Conservation (phyloP, 2,113 vertebrate genomes). For the Corvus cornix region DNA sequence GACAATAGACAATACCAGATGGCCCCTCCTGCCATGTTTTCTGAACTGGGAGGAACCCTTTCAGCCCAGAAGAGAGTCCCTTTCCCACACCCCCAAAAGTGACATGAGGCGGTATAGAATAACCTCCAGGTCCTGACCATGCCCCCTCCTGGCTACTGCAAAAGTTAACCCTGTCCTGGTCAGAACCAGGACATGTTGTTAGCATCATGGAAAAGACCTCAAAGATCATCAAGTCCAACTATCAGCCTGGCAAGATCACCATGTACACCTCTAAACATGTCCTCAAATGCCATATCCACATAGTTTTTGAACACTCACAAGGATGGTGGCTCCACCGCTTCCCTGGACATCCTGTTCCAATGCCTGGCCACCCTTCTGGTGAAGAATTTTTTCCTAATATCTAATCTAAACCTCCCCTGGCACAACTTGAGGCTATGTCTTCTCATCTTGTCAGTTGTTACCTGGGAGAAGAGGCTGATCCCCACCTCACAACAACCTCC, state of each 20-base stretch:
- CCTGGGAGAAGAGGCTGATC: neutral
- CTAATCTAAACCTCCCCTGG: neutral
- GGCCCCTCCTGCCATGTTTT: neutral
- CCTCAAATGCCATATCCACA: neutral
- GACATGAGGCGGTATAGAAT: neutral
- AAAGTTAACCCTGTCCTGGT: neutral
- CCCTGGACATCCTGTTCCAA: neutral
- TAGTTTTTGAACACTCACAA: neutral
- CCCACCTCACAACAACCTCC: rapidly evolving
- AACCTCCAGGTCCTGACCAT: neutral
- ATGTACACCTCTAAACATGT: neutral
- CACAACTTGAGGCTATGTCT: neutral
- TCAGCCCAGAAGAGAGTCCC: neutral
- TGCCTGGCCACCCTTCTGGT: neutral
- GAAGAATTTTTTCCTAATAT: neutral
- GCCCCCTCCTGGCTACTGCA: neutral
- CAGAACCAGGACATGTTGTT: neutral
- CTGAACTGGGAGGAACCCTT: no score
- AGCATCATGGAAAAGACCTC: neutral
- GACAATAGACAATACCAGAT: rapidly evolving
- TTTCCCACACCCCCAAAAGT: neutral
- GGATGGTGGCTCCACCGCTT: neutral
- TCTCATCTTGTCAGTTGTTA: neutral
- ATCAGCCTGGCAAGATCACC: rapidly evolving
- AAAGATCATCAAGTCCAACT: neutral